Conservation (phyloP, 2,888 invertebrate genomes). For the Phaedon cochleariae region DNA sequence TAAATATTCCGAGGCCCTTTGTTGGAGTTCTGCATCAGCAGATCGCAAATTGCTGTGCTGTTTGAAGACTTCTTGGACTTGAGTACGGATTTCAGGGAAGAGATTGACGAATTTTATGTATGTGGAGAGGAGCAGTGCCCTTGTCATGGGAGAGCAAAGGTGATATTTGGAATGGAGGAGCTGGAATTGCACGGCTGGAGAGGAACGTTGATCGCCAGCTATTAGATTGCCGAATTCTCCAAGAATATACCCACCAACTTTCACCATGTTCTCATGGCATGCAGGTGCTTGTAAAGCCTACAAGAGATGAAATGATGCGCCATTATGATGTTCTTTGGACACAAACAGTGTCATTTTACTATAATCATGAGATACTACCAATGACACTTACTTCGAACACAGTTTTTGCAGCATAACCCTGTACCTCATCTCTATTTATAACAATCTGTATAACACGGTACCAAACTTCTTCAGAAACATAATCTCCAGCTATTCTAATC, state of each 20-base stretch:
- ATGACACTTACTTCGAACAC: slow-evolving; percentile 92
- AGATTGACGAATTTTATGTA: slow-evolving; percentile 99
- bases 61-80: slow-evolving; percentile 91
- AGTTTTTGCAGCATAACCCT: slow-evolving; percentile 99
- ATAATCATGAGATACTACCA: too few species aligned
- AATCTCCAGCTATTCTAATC: slow-evolving; percentile 99
- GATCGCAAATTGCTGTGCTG: slow-evolving; percentile 96
- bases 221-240: slow-evolving; percentile 99
- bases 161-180: slow-evolving; percentile 99
- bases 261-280: slow-evolving; percentile 99
- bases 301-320: not conserved
- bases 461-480: slow-evolving; percentile 99
- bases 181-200: slow-evolving; percentile 97
- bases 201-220: slow-evolving; percentile 97
- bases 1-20: slow-evolving; percentile 97
- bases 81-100: slow-evolving; percentile 96
- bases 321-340: too few species aligned
- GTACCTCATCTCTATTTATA: slow-evolving; percentile 98
- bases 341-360: too few species aligned
- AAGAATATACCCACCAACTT: slow-evolving; percentile 98
- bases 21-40: slow-evolving; percentile 98
- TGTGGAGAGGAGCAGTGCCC: slow-evolving; percentile 94
- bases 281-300: slow-evolving; percentile 96
- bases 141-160: slow-evolving; percentile 95
- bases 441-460: slow-evolving; percentile 99